These are phyloP conservation scores for Pelecanus crispus DNA, from an alignment of 2,113 vertebrate genomes.

Conservation along the genomic window DNA sequence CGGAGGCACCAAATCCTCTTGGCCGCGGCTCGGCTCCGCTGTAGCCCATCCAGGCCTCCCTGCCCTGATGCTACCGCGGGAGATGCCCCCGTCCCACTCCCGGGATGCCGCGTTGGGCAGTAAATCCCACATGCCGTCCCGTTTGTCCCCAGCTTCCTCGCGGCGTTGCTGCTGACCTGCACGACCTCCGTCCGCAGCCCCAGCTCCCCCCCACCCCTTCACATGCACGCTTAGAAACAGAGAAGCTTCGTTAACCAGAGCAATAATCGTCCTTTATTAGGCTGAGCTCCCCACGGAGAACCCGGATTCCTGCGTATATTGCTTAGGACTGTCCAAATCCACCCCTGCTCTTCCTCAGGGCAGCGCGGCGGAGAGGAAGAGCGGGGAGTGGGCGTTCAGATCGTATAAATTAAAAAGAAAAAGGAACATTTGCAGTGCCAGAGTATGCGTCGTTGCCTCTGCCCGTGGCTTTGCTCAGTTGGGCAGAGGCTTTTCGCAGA, in stretches of 20 bases:
- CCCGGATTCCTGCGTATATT: not conserved
- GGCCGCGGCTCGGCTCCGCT: not conserved
- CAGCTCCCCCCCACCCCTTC: not conserved
- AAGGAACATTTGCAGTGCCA: fast-evolving
- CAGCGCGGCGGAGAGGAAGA: not conserved
- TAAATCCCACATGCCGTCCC: not conserved
- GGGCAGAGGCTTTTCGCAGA: slow-evolving; percentile 17
- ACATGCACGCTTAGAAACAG: not conserved
- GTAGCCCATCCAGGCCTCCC: not conserved
- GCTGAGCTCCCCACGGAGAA: not conserved
- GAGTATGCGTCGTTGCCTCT: too few species aligned
- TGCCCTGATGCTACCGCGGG: not conserved
- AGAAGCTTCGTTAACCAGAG: not conserved
- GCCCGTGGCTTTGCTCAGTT: not conserved
- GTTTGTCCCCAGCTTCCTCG: not conserved
- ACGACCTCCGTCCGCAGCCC: not conserved
- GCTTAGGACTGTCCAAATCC: not conserved
- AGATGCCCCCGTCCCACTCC: too few species aligned
- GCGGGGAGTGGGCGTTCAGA: not conserved
- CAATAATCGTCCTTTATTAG: not conserved
- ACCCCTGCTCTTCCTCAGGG: not conserved
- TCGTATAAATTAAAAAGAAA: not conserved
- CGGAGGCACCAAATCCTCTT: not conserved
- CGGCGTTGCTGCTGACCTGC: not conserved
- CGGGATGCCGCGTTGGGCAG: not conserved